Base-by-base conservation (phyloP, 2,888 invertebrate species). In the Lobophora halterata region DNA sequence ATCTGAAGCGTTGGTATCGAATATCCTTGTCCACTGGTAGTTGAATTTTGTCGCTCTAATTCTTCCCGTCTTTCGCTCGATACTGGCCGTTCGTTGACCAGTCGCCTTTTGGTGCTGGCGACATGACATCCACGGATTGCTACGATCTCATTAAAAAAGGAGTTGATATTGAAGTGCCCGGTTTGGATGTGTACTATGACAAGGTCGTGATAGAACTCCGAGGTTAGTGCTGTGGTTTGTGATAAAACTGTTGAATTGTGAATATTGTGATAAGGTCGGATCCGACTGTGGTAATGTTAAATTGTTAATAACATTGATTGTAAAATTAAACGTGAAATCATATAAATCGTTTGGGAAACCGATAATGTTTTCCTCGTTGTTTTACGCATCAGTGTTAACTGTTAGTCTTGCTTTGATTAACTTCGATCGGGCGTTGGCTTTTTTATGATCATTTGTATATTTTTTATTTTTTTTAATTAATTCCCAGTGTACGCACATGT, bases 161-260 rank as follows among this genome's bases (percentile, higher is more conserved):
- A 30, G 76, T 88, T 9, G 85, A 86, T 52, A 80, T 83, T 10
- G 88, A 88, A 65, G 87, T 88, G 61, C 88, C 88, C 2, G 88
- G 89, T 19, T 67, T 89, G 58, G 89, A 89, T 43, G 71, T 78
- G 47, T 90, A 89, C 66, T 90, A 88, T 66, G 90, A 91, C 61
- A 89, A 88, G 74, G 87, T 89, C 39, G 89, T 90, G 43, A 56
- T 75, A 46, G 89, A 90, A 65, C 79, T 90, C 8, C 75, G 90
- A 89, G 90, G 90, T 90, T 77, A 61, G 80, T 80, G 21, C 8
- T 51, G 52, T 54, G 50, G 34, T 52, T 52, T 58, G 54, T 50
- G 44, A 43, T 46, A 28, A 49, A 44, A 52, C 45, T 35, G 27
- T 12, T 26, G 28, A n/a, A 13, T 12, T 27, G n/a, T 26, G n/a